phyloP scores from a whole-genome alignment of 2,888 invertebrate species.

The Sesia bembeciformis region DNA sequence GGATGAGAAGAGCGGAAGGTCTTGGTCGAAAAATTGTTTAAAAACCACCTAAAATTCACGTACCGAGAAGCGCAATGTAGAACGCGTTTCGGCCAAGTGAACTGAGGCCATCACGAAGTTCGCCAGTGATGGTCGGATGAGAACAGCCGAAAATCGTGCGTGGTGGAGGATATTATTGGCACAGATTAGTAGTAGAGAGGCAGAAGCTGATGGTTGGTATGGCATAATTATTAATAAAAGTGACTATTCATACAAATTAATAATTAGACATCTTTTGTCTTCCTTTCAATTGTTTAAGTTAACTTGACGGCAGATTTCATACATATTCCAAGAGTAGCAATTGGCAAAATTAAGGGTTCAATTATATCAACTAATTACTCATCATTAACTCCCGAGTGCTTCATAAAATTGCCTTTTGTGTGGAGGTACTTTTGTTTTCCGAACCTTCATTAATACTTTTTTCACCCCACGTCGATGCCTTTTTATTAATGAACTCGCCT shows the following conservation, averaged over 20 bases:
- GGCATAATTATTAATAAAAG: neutral
- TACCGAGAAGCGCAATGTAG: too few relatives aligned
- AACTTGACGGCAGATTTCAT: neutral
- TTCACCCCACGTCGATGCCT: neutral
- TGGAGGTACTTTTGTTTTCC: conserved; percentile 1
- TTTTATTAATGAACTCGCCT: neutral
- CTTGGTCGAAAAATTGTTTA: too few relatives aligned
- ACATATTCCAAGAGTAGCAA: neutral
- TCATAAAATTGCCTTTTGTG: conserved; percentile 2
- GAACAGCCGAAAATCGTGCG: too few relatives aligned
- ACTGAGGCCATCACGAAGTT: too few relatives aligned
- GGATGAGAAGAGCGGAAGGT: too few relatives aligned
- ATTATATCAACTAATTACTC: neutral
- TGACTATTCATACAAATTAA: neutral
- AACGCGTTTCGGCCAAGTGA: too few relatives aligned
- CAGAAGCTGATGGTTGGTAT: too few relatives aligned
- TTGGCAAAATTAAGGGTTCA: neutral
- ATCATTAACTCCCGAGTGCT: neutral
- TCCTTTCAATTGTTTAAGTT: neutral
- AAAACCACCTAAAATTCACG: too few relatives aligned
- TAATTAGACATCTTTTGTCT: neutral
- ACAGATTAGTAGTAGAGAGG: too few relatives aligned
- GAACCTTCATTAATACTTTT: conserved; percentile 5
- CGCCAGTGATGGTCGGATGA: too few relatives aligned
- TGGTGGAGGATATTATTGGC: too few relatives aligned